Percentiles rank a stretch among this genome's conserved stretches.
Conservation (phyloP, 2,113 vertebrate species). For the Scytalopus superciliaris region DNA sequence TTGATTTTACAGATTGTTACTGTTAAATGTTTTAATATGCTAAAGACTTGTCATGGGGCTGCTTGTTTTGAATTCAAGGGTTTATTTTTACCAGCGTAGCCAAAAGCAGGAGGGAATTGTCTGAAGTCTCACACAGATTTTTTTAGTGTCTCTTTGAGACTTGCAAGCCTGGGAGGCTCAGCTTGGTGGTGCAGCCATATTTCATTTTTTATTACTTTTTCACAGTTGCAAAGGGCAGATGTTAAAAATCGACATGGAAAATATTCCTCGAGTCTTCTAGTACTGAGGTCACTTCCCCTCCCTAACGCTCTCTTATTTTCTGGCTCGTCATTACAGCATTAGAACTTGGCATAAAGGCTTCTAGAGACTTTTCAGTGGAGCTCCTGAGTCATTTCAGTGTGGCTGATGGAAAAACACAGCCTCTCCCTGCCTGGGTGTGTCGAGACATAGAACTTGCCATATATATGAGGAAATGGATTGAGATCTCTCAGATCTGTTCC, state of each 20-base stretch:
- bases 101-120: background rate
- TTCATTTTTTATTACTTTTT: background rate
- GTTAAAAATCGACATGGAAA: background rate
- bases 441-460: background rate
- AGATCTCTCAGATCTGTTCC: background rate
- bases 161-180: background rate
- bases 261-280: background rate
- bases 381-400: background rate
- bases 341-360: background rate
- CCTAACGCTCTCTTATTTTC: background rate
- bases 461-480: background rate
- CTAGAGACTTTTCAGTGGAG: background rate
- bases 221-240: background rate
- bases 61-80: background rate
- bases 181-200: rapidly evolving
- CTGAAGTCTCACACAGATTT: background rate
- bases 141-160: background rate
- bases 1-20: background rate
- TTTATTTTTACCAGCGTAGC: background rate
- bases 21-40: background rate
- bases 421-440: background rate
- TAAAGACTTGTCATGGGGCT: background rate
- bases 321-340: background rate
- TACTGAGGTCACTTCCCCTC: background rate
- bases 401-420: slow-evolving; percentile 25